These are phyloP conservation scores for Cardiocondyla obscurior DNA, from an alignment of 1,140 invertebrate genomes.

Conservation along the genomic window DNA sequence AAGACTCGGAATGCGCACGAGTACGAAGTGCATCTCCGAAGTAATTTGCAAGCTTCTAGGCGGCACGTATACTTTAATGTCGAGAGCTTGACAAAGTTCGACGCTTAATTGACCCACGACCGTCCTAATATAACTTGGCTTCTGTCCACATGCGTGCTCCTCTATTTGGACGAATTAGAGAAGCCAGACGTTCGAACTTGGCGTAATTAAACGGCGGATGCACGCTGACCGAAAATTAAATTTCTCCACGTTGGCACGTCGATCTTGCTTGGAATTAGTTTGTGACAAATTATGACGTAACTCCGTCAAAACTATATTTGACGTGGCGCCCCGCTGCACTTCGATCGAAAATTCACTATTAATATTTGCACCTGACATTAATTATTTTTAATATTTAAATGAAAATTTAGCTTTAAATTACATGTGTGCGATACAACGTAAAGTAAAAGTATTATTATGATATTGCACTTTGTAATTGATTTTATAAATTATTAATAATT, in stretches of 20 bases:
- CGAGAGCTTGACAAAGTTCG: conserved; percentile 51
- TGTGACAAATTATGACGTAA: conserved; percentile 26
- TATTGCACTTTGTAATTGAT: neutral
- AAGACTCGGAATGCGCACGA: neutral
- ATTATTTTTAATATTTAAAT: neutral
- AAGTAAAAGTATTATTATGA: neutral
- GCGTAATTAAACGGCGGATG: conserved; percentile 55
- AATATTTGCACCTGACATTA: conserved; percentile 9
- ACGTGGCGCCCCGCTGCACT: neutral
- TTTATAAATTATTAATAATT: conserved; percentile 27
- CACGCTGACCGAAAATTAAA: conserved; percentile 57
- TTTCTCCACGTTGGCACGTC: conserved; percentile 58
- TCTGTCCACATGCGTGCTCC: conserved; percentile 15
- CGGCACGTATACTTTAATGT: conserved; percentile 36
- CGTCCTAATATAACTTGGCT: conserved; percentile 38
- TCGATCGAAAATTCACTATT: conserved; percentile 6
- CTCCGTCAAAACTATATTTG: conserved; percentile 12
- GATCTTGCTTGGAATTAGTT: conserved; percentile 47
- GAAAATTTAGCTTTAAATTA: neutral
- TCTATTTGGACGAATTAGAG: conserved; percentile 64
- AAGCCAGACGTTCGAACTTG: conserved; percentile 48
- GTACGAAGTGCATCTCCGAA: conserved; percentile 14
- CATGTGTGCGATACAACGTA: no score
- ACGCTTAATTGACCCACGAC: conserved; percentile 59
- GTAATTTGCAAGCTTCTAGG: conserved; percentile 26